Conservation (phyloP, 1,140 invertebrate genomes). For the Sitobion miscanthi region DNA sequence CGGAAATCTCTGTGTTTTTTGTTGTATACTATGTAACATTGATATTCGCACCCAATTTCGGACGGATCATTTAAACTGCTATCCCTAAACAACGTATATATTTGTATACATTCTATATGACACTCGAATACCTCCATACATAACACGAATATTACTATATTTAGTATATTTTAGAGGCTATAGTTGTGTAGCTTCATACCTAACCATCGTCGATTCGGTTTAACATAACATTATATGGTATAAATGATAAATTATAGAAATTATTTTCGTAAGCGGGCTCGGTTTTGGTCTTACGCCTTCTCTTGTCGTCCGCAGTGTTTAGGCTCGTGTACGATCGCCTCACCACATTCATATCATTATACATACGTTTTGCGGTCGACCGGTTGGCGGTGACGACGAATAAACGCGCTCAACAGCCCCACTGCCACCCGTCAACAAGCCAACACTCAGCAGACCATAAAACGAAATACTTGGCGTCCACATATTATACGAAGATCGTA, state of each 20-base stretch:
- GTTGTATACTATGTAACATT: not conserved
- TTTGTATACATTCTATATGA: too few species aligned
- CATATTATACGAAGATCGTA: not conserved
- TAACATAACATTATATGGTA: not conserved
- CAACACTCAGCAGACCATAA: not conserved
- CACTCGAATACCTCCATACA: too few species aligned
- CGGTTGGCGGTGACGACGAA: not conserved
- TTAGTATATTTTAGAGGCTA: not conserved
- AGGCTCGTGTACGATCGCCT: not conserved
- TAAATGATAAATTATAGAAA: not conserved
- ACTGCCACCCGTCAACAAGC: not conserved
- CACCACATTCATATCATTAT: not conserved
- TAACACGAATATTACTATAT: not conserved
- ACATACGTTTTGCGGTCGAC: not conserved
- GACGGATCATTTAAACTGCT: not conserved
- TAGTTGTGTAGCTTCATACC: not conserved
- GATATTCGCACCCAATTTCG: not conserved
- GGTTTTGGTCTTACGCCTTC: not conserved
- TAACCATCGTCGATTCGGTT: not conserved
- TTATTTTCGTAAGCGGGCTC: not conserved
- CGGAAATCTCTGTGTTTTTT: too few species aligned
- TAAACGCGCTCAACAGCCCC: not conserved
- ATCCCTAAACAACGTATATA: too few species aligned
- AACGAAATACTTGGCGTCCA: constrained; percentile 14
- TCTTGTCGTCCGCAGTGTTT: not conserved